These are phyloP conservation scores for Ernsta delagoae DNA, from an alignment of 2,888 invertebrate species.

Conservation along the genomic window DNA sequence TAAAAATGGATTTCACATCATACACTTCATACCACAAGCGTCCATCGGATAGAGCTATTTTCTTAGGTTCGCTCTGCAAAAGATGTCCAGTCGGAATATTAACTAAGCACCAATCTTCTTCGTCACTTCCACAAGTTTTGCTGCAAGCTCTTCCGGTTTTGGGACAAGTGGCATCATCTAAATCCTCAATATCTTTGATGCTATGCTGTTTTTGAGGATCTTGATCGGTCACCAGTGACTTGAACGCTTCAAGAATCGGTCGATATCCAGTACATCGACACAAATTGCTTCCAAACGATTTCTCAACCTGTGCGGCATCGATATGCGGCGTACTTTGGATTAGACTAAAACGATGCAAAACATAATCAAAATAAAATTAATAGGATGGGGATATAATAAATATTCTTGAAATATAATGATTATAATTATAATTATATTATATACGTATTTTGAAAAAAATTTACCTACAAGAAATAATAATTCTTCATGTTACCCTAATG, in stretches of 20 bases:
- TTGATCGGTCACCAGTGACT: conserved; percentile 76
- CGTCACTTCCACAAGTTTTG: conserved; percentile 54
- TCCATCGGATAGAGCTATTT: conserved; percentile 39
- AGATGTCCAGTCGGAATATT: conserved; percentile 41
- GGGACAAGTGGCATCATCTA: conserved; percentile 45
- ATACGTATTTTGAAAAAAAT: too few relatives aligned
- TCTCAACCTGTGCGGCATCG: conserved; percentile 71
- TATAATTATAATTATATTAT: too few relatives aligned
- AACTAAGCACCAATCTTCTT: conserved; percentile 59
- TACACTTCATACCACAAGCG: conserved; percentile 72
- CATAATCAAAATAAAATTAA: too few relatives aligned
- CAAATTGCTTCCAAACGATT: conserved; percentile 84
- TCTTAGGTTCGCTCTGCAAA: conserved; percentile 41
- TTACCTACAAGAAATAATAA: too few relatives aligned
- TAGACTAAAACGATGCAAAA: conserved; percentile 7
- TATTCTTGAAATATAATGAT: too few relatives aligned
- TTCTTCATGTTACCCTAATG: too few relatives aligned
- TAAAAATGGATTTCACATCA: conserved; percentile 45
- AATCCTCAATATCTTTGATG: conserved; percentile 38
- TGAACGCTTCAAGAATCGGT: conserved; percentile 85
- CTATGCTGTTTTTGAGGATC: conserved; percentile 63
- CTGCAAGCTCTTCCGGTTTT: conserved; percentile 50
- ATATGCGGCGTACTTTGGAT: conserved; percentile 7
- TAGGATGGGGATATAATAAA: too few relatives aligned
- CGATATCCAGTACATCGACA: conserved; percentile 86